These are phyloP conservation scores for Eristalis tenax DNA, from an alignment of 2,888 invertebrate species.

Conservation along the genomic window DNA sequence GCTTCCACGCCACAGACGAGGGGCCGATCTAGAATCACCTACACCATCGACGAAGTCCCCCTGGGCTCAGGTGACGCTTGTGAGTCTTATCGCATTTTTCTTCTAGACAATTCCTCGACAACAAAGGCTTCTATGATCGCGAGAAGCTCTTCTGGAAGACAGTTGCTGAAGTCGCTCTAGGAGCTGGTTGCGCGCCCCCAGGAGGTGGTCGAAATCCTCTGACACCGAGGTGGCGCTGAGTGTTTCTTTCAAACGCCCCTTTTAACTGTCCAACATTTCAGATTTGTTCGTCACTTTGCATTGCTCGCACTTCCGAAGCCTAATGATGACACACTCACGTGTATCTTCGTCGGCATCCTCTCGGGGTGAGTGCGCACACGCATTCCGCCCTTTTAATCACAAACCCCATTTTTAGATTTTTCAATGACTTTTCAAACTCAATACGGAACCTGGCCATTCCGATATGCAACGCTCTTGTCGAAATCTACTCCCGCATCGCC, in stretches of 20 bases:
- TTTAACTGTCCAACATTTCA: conserved; percentile 64
- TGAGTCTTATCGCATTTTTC: neutral
- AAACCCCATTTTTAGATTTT: conserved; percentile 84
- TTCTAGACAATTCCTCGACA: conserved; percentile 80
- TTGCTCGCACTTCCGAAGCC: conserved; percentile 92
- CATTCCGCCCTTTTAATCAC: neutral
- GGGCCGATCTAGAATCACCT: too few relatives aligned
- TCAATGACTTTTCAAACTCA: conserved; percentile 88
- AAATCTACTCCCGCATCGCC: conserved; percentile 90
- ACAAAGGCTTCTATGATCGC: conserved; percentile 91
- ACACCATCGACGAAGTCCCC: too few relatives aligned
- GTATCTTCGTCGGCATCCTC: conserved; percentile 80
- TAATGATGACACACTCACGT: conserved; percentile 80
- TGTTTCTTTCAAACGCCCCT: neutral
- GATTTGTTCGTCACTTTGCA: conserved; percentile 94
- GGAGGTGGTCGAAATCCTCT: conserved; percentile 94
- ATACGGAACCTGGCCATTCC: conserved; percentile 86
- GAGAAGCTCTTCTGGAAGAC: conserved; percentile 94
- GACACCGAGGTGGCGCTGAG: conserved; percentile 82
- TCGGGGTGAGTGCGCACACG: conserved; percentile 74
- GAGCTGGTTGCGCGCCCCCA: conserved; percentile 95
- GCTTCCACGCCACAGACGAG: too few relatives aligned
- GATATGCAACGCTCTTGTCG: conserved; percentile 91
- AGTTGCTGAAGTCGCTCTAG: conserved; percentile 90
- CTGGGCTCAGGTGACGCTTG: too few relatives aligned